Evolutionary conservation across 2,888 invertebrate genomes (phyloP).

Genomic region (Unio pictorum): DNA sequence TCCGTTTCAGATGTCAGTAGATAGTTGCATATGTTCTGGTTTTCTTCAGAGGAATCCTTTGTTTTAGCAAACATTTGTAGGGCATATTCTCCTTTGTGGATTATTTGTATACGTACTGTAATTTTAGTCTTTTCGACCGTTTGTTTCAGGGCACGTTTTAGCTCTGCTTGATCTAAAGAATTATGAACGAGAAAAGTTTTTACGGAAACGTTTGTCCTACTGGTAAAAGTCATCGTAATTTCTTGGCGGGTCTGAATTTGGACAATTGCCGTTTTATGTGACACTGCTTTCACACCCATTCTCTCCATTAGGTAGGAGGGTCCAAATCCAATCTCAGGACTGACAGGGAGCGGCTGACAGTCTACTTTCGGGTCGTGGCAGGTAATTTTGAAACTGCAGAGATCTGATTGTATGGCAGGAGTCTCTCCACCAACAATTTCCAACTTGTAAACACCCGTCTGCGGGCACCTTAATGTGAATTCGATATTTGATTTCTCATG

Average conservation of each 20-base stretch:
- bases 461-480: conserved; percentile 35
- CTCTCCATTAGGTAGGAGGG: conserved; percentile 25
- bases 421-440: conserved; percentile 25
- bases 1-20: conserved; percentile 24
- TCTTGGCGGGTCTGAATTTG: conserved; percentile 16
- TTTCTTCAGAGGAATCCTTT: conserved; percentile 7
- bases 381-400: conserved; percentile 39
- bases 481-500: conserved; percentile 21
- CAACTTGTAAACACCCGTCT: conserved; percentile 37
- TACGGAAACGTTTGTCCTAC: conserved; percentile 20
- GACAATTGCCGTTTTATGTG: conserved; percentile 30
- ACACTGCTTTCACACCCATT: conserved; percentile 25
- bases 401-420: neutral
- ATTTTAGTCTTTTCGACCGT: conserved; percentile 11
- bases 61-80: conserved; percentile 22
- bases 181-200: conserved; percentile 25
- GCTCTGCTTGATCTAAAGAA: conserved; percentile 21
- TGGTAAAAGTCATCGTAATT: conserved; percentile 28
- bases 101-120: conserved; percentile 17
- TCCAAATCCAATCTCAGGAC: conserved; percentile 39
- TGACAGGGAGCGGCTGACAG: conserved; percentile 31
- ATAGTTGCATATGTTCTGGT: conserved; percentile 32
- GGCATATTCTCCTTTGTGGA: conserved; percentile 24
- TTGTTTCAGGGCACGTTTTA: conserved; percentile 15
- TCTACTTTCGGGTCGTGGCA: conserved; percentile 29